These are phyloP conservation scores for Cryptocephalus primarius DNA, from an alignment of 2,888 invertebrate genomes.

Conservation along the genomic window DNA sequence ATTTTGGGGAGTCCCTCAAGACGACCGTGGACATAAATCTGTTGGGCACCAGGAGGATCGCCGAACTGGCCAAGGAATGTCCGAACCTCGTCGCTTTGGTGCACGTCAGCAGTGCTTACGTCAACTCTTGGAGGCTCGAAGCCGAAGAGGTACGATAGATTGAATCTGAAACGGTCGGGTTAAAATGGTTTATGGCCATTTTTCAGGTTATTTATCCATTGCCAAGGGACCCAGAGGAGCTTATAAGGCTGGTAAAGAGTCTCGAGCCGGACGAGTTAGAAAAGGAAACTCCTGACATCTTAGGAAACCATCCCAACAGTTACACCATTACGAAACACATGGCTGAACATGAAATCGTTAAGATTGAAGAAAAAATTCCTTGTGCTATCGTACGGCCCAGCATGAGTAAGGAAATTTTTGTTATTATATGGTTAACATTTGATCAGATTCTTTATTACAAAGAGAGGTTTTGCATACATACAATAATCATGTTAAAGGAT, in stretches of 20 bases:
- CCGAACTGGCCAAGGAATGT: constrained; percentile 69
- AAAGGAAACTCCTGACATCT: constrained; percentile 51
- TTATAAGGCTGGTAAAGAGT: constrained; percentile 53
- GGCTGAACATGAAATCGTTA: constrained; percentile 80
- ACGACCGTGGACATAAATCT: constrained; percentile 80
- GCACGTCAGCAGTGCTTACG: constrained; percentile 92
- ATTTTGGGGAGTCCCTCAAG: constrained; percentile 78
- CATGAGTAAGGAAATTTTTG: constrained; percentile 60
- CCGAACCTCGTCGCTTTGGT: constrained; percentile 51
- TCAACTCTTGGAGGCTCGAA: constrained; percentile 68
- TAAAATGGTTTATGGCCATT: too few relatives aligned
- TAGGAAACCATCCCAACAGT: constrained; percentile 80
- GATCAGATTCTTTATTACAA: too few relatives aligned
- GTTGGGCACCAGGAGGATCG: constrained; percentile 70
- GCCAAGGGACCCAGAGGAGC: constrained; percentile 53
- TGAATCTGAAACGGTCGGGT: not conserved
- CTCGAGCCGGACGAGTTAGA: constrained; percentile 53
- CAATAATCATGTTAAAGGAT: too few relatives aligned
- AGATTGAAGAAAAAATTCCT: constrained; percentile 58
- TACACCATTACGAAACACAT: constrained; percentile 95
- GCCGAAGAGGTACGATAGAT: constrained; percentile 48
- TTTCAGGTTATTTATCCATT: constrained; percentile 61
- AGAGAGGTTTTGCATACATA: too few relatives aligned
- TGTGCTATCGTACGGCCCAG: constrained; percentile 87
- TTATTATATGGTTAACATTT: too few relatives aligned